Percentiles rank a stretch among this genome's conserved stretches.
Conservation (phyloP, 2,113 vertebrate genomes). For the Turnix velox region DNA sequence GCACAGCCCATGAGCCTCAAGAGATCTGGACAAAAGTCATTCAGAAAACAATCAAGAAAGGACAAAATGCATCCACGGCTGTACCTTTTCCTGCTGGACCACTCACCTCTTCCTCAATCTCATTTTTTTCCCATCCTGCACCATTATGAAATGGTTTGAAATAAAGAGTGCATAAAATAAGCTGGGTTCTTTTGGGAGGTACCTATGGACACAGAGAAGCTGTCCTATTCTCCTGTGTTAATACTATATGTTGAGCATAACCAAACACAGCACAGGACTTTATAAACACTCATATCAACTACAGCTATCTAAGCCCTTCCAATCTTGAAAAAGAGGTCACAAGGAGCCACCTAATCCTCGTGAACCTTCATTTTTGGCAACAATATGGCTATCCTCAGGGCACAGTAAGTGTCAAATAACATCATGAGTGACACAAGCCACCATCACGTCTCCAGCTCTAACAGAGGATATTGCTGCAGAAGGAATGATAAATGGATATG, state of each 20-base stretch:
- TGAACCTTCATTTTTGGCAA: not conserved
- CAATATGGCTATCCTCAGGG: not conserved
- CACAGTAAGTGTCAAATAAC: not conserved
- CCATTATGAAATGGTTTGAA: not conserved
- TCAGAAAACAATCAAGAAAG: not conserved
- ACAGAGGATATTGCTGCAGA: not conserved
- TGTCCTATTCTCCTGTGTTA: not conserved
- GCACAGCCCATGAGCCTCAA: not conserved
- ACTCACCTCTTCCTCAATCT: not conserved
- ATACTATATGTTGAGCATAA: not conserved
- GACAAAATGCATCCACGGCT: not conserved
- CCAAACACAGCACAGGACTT: not conserved
- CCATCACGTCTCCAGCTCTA: not conserved
- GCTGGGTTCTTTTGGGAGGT: fast-evolving
- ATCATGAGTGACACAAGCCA: not conserved
- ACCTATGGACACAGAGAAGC: not conserved
- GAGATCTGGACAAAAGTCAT: not conserved
- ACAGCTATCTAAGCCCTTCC: not conserved
- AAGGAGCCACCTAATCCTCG: not conserved
- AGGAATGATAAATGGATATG: not conserved
- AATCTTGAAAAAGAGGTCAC: not conserved
- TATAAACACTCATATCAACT: not conserved
- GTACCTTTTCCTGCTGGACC: not conserved
- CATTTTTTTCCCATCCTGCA: not conserved
- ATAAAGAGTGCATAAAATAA: not conserved